Evolutionary conservation across 2,113 vertebrate genomes (phyloP), one percentile per base, ranked within the genome.

Genomic region (Uria lomvia): DNA sequence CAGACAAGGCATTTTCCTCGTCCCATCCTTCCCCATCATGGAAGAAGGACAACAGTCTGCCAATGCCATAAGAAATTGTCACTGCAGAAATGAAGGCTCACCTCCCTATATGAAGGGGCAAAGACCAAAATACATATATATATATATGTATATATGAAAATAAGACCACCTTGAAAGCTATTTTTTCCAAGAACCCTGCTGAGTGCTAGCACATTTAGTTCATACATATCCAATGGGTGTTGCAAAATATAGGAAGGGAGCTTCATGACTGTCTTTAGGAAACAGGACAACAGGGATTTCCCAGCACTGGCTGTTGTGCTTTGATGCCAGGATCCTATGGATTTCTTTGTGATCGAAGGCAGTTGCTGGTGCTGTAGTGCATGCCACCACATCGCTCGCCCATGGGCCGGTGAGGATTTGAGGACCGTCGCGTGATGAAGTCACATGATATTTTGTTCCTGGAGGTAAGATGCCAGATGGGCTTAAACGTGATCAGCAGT

Each of bases 371-470:
- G 59, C 55, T 50, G 26, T 9, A 49, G n/a, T 65, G 12, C 7
- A 1, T 2, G 3, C n/a, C 47, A 36, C 47, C 2, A 1, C 32
- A 27, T 30, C 0, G 0, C 67, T 72, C 5, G 1, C 27, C 49
- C 5, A 0, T 16, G 53, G 32, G n/a, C n/a, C 63, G 29, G 43
- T 0, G 0, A 73, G 70, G 50, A 56, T 30, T 7, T 49, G 65
- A 84, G 55, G 50, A 66, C 14, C 8, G 21, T 16, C 36, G 30
- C 1, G 1, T 47, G 47, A 81, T 6, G 81, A 95, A 82, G 17
- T n/a, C 3, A 0, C 27, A 27, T 49, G 0, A 1, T 47, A 6
- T 23, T 58, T 75, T 47, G 78, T 34, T 72, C 45, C 43, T 86
- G 58, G 38, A 86, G 56, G n/a, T n/a, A 63, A 78, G 83, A 14